These are phyloP conservation scores for Molossus alvarezi DNA, from an alignment of 2,797 vertebrate genomes.

Conservation along the genomic window DNA sequence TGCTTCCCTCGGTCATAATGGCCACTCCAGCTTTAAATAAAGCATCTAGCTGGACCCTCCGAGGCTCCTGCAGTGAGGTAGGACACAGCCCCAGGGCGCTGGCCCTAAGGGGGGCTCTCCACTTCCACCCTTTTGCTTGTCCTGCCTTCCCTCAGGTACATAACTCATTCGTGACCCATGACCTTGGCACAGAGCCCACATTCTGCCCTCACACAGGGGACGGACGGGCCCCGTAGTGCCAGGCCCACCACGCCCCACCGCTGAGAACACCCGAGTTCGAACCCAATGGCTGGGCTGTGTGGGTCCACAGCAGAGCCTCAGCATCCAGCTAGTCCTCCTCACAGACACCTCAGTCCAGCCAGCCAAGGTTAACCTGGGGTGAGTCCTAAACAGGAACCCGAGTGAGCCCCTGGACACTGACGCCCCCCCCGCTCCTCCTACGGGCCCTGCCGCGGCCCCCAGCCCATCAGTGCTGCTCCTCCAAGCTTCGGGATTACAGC, in stretches of 20 bases:
- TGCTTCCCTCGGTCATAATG: background rate
- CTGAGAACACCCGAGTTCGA: background rate
- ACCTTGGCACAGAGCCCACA: background rate
- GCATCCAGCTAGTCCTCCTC: background rate
- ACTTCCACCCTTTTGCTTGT: background rate
- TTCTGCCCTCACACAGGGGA: background rate
- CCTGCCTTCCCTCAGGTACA: background rate
- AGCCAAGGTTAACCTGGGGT: background rate
- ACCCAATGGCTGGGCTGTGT: accelerated
- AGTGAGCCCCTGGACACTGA: too few relatives aligned
- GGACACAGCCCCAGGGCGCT: accelerated
- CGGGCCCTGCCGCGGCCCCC: accelerated
- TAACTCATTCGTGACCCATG: too few relatives aligned
- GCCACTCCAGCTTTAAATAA: background rate
- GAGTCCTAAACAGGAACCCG: background rate
- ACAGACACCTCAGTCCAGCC: background rate
- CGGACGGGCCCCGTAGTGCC: too few relatives aligned
- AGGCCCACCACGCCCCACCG: too few relatives aligned
- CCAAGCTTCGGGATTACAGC: background rate
- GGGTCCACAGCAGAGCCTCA: background rate
- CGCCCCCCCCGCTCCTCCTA: background rate
- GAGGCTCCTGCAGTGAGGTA: background rate
- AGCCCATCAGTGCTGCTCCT: background rate
- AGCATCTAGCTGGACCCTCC: background rate
- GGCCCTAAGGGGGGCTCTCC: accelerated